Evolutionary conservation across 2,113 vertebrate genomes (phyloP).

Genomic region (Zosterops lateralis): DNA sequence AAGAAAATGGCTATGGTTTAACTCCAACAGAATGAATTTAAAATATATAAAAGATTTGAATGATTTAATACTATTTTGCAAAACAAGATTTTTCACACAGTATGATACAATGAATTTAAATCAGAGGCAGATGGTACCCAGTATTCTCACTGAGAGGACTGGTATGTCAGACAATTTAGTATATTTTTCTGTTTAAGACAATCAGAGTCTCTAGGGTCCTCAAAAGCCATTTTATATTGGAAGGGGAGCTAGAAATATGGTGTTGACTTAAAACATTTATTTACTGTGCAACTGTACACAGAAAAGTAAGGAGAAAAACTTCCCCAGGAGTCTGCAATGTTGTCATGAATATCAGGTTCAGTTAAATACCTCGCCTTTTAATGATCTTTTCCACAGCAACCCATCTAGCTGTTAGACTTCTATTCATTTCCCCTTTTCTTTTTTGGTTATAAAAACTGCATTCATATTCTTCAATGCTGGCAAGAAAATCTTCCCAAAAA

Average conservation of each 20-base stretch:
- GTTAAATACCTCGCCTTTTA: neutral
- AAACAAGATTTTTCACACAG: neutral
- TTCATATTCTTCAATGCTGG: neutral
- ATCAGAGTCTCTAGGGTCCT: neutral
- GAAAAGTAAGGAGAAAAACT: neutral
- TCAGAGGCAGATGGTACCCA: neutral
- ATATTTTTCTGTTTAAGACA: neutral
- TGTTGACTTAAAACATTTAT: neutral
- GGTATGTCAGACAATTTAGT: neutral
- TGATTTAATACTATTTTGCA: conserved; percentile 1
- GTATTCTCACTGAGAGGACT: neutral
- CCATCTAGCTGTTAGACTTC: neutral
- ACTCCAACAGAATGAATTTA: neutral
- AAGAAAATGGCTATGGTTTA: neutral
- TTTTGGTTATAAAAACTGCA: neutral
- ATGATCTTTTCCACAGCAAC: neutral
- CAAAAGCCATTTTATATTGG: neutral
- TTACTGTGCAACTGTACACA: neutral
- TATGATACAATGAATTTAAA: neutral
- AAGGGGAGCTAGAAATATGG: neutral
- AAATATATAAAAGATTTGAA: neutral
- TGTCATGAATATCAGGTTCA: neutral
- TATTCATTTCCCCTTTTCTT: neutral
- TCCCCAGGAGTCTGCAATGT: neutral
- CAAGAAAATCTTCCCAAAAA: neutral